A percentile compares a stretch with the other conserved stretches of the same genome.
phyloP scores from a whole-genome alignment of 2,888 invertebrate species.

The Tuta absoluta region DNA sequence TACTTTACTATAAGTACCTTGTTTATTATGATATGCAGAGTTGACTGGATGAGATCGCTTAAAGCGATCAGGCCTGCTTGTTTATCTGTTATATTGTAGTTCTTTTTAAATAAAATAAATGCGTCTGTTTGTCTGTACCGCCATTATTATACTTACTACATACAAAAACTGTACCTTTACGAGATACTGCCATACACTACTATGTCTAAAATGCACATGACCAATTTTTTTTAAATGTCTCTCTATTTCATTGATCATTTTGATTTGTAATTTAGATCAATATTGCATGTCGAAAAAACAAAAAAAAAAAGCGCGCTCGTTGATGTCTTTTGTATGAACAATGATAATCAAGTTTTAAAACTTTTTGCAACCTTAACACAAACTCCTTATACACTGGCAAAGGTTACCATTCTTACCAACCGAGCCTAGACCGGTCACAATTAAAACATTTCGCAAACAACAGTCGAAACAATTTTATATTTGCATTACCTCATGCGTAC shows the following conservation, averaged over 20 bases:
- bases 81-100: too few species aligned
- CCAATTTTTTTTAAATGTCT: too few species aligned
- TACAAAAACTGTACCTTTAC: too few species aligned
- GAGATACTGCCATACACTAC: too few species aligned
- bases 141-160: too few species aligned
- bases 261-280: not conserved
- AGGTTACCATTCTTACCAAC: slow-evolving; percentile 34
- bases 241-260: not conserved
- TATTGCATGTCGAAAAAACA: not conserved
- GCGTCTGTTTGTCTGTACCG: too few species aligned
- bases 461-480: slow-evolving; percentile 50
- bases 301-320: slow-evolving; percentile 39
- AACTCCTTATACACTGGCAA: slow-evolving; percentile 35
- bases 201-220: too few species aligned
- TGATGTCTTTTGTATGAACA: slow-evolving; percentile 55
- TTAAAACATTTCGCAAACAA: slow-evolving; percentile 57
- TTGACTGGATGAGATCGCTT: too few species aligned
- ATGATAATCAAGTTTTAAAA: slow-evolving; percentile 15
- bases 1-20: too few species aligned
- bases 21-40: too few species aligned
- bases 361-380: slow-evolving; percentile 5
- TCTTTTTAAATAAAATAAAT: too few species aligned
- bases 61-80: too few species aligned
- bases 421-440: slow-evolving; percentile 41
- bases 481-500: slow-evolving; percentile 49